These are phyloP conservation scores for Amazona vittata DNA, from an alignment of 2,113 vertebrate species.

Conservation along the genomic window DNA sequence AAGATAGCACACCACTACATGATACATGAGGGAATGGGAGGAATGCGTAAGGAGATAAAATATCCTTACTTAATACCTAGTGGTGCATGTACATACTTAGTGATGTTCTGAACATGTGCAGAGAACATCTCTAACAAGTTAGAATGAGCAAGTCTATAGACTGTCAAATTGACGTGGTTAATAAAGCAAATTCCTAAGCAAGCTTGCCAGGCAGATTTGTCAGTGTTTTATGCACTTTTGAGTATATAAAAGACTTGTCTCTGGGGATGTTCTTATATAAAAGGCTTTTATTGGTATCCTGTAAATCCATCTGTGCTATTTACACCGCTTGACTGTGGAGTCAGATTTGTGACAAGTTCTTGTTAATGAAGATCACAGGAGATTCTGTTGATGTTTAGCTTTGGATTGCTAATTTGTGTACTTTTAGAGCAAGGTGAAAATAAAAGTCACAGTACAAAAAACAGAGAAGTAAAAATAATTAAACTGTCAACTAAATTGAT, in stretches of 20 bases:
- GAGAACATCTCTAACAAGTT: neutral
- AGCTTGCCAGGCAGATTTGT: neutral
- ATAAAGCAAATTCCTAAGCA: constrained; percentile 58
- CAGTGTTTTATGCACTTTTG: constrained; percentile 49
- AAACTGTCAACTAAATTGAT: neutral
- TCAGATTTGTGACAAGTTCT: neutral
- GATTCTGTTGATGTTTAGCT: neutral
- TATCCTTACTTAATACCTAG: neutral
- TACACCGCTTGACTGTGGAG: neutral
- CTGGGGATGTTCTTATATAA: constrained; percentile 12
- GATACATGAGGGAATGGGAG: neutral
- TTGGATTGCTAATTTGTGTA: neutral
- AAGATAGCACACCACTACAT: neutral
- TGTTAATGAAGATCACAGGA: neutral
- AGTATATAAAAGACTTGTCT: constrained; percentile 16
- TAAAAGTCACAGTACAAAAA: neutral
- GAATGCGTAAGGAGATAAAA: neutral
- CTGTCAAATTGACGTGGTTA: constrained; percentile 32
- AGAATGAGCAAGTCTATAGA: constrained; percentile 25
- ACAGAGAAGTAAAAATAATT: neutral
- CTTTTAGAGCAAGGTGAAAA: neutral
- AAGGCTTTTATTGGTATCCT: constrained; percentile 13
- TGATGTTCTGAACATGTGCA: neutral
- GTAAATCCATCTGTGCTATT: constrained; percentile 36
- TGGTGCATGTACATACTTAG: neutral